Percentiles rank a stretch among this genome's conserved stretches.
These are phyloP conservation scores for Pasiphila rectangulata DNA, from an alignment of 2,888 invertebrate genomes.

Conservation along the genomic window DNA sequence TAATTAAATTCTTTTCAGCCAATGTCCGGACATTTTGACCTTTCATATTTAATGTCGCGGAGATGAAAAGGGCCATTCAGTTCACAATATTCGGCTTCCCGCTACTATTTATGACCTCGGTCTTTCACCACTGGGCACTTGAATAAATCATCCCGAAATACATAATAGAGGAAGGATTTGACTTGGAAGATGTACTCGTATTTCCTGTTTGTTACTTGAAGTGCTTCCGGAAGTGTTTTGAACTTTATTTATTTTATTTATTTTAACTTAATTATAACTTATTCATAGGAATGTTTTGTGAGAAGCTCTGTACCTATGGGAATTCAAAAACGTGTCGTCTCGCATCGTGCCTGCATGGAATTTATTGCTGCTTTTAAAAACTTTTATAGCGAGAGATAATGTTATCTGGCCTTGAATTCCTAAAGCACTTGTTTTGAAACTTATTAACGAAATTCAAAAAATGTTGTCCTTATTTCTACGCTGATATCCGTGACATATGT, in stretches of 20 bases:
- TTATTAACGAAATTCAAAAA: too few species aligned
- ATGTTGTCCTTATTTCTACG: too few species aligned
- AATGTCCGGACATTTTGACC: constrained; percentile 31
- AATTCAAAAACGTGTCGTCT: too few species aligned
- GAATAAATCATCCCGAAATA: constrained; percentile 31
- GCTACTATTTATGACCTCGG: constrained; percentile 30
- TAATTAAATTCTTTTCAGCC: constrained; percentile 2
- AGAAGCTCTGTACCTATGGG: constrained; percentile 6
- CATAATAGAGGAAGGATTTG: constrained; percentile 28
- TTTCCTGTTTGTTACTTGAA: constrained; percentile 17
- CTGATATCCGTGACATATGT: too few species aligned
- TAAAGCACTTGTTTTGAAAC: too few species aligned
- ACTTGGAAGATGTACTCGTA: constrained; percentile 24
- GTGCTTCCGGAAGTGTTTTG: constrained; percentile 12
- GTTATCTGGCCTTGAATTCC: too few species aligned
- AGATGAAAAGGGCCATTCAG: constrained; percentile 40
- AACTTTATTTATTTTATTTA: too few species aligned
- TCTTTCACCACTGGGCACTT: constrained; percentile 29
- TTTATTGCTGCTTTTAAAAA: too few species aligned
- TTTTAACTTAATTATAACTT: constrained; percentile 6
- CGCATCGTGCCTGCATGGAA: too few species aligned
- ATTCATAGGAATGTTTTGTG: constrained; percentile 13
- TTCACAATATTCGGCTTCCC: constrained; percentile 38
- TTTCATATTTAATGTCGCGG: constrained; percentile 55
- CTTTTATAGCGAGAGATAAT: too few species aligned